Conservation (phyloP, 2,797 vertebrate species). For the Enteromius argenteus region DNA sequence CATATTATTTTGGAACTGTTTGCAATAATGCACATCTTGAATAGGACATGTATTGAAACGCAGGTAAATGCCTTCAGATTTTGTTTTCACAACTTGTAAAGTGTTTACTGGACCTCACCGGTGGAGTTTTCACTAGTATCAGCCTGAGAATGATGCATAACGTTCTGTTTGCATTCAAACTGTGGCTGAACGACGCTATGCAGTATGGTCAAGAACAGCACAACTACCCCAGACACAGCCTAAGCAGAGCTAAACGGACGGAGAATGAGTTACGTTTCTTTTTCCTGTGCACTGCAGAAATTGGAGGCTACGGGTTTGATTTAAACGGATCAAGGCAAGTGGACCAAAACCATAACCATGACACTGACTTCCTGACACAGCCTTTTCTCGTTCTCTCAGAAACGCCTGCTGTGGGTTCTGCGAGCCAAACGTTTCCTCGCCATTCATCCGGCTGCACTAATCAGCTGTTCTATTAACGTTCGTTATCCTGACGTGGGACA, state of each 20-base stretch:
- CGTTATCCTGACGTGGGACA: conserved; percentile 21
- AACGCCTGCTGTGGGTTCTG: conserved; percentile 34
- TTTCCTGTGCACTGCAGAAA: conserved; percentile 39
- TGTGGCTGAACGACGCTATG: conserved; percentile 24
- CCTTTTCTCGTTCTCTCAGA: conserved; percentile 31
- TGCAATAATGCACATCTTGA: conserved; percentile 25
- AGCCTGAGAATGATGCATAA: conserved; percentile 14
- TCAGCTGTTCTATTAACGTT: conserved; percentile 36
- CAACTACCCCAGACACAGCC: conserved; percentile 32
- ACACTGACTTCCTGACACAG: conserved; percentile 41
- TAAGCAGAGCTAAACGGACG: not conserved
- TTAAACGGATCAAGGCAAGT: conserved; percentile 48
- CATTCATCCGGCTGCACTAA: conserved; percentile 35
- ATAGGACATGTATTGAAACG: not conserved
- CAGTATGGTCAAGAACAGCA: conserved; percentile 44
- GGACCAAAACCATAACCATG: conserved; percentile 35
- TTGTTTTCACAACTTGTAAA: conserved; percentile 1
- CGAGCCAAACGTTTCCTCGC: conserved; percentile 7
- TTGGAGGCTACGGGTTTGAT: conserved; percentile 38
- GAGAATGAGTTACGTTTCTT: not conserved
- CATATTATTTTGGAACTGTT: conserved; percentile 23
- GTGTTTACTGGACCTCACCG: conserved; percentile 2
- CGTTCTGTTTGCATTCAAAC: conserved; percentile 30
- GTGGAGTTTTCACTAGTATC: conserved; percentile 1
- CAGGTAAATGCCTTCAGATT: conserved; percentile 16